Conservation (phyloP, 2,113 vertebrate genomes). For the Eurystomus gularis region DNA sequence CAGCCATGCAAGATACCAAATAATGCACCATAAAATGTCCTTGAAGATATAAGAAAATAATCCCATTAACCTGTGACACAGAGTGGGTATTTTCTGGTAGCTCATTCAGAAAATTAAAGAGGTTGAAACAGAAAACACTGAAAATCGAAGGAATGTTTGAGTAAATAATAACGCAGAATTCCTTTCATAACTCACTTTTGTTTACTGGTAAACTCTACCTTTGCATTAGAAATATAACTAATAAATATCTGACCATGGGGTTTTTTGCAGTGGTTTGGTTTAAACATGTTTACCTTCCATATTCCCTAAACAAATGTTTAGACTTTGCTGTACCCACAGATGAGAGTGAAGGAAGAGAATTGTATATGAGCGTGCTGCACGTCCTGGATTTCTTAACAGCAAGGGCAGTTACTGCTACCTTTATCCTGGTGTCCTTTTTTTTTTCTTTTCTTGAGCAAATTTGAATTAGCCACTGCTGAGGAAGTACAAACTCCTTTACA, state of each 20-base stretch:
- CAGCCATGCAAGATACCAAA: conserved; percentile 51
- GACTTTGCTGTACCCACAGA: background rate
- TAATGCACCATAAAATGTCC: conserved; percentile 52
- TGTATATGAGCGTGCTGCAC: background rate
- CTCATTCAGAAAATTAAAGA: conserved; percentile 35
- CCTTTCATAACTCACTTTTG: conserved; percentile 1
- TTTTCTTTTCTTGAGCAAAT: background rate
- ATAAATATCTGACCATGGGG: background rate
- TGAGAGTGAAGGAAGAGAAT: background rate
- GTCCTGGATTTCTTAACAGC: background rate
- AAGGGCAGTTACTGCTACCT: background rate
- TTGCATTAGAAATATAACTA: background rate
- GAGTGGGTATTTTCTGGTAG: conserved; percentile 37
- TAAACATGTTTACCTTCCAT: background rate
- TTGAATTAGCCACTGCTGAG: background rate
- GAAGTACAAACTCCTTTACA: background rate
- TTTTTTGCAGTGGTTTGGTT: background rate
- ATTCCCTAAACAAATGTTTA: background rate
- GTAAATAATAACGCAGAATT: conserved; percentile 8
- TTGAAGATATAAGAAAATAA: conserved; percentile 45
- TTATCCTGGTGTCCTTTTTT: background rate
- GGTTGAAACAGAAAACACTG: conserved; percentile 2
- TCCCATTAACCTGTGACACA: conserved; percentile 58
- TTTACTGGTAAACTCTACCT: conserved; percentile 18
- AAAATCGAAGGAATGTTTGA: conserved; percentile 6